A percentile compares a stretch with the other conserved stretches of the same genome.
These are phyloP conservation scores for Setipinna tenuifilis DNA, from an alignment of 2,797 vertebrate species.

Conservation along the genomic window DNA sequence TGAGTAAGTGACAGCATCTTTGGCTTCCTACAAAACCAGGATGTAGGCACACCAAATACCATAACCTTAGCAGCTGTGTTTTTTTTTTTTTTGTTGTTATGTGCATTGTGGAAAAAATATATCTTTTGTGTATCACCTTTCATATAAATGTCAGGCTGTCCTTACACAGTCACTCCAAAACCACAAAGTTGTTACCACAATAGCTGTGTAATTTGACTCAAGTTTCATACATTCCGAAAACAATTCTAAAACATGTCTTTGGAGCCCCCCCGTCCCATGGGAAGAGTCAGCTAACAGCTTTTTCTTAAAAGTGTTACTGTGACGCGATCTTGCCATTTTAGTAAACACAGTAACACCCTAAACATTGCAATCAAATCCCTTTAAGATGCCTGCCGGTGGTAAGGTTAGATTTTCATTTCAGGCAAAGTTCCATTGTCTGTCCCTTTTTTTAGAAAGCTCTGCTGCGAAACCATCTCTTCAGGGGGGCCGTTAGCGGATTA, in stretches of 20 bases:
- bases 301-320: not conserved
- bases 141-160: not conserved
- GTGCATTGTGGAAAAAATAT: not conserved
- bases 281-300: not conserved
- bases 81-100: not conserved
- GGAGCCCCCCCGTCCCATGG: not conserved
- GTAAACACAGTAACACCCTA: not conserved
- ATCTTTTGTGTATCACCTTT: not conserved
- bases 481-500: not conserved
- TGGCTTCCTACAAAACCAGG: not conserved
- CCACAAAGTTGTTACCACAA: not conserved
- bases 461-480: not conserved
- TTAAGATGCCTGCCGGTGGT: not conserved
- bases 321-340: not conserved
- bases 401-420: not conserved
- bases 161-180: not conserved
- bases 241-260: not conserved
- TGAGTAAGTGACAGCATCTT: not conserved
- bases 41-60: not conserved
- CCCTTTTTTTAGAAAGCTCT: not conserved
- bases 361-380: conserved; percentile 10
- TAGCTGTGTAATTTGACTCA: not conserved
- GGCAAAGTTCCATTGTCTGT: not conserved
- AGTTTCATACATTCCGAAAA: not conserved
- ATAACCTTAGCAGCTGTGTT: not conserved